Conservation (phyloP, 37 sponge, comb jelly and placozoan species). For the Halichondria panicea region DNA sequence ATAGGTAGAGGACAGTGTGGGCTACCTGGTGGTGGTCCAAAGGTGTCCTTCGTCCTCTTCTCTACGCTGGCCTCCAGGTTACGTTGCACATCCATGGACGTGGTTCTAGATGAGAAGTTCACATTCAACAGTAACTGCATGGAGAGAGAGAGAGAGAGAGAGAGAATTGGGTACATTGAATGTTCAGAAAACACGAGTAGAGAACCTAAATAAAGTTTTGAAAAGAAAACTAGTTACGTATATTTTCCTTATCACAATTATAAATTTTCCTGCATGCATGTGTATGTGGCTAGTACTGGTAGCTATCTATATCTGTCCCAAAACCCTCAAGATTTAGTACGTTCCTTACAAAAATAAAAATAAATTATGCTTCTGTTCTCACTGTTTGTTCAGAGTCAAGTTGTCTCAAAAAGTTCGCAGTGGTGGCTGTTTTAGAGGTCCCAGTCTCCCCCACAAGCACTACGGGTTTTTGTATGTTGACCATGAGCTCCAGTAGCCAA, state of each 20-base stretch:
- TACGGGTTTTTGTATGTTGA: constrained; percentile 79
- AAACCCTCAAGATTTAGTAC: no score
- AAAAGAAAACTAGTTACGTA: no score
- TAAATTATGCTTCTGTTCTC: constrained; percentile 21
- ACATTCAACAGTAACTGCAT: constrained; percentile 87
- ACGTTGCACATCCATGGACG: constrained; percentile 98
- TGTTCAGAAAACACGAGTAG: no score
- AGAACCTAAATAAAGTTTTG: no score
- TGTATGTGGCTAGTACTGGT: no score
- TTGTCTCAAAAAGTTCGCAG: constrained; percentile 83
- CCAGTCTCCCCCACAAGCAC: constrained; percentile 99
- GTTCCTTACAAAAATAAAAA: no score
- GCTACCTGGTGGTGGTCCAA: constrained; percentile 91
- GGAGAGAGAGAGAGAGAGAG: no score
- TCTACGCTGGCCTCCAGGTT: constrained; percentile 97
- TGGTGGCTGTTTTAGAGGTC: constrained; percentile 98
- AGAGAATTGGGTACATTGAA: no score
- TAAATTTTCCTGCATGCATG: no score
- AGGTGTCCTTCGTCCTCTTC: constrained; percentile 97
- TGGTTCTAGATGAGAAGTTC: constrained; percentile 97
- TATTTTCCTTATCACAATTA: no score
- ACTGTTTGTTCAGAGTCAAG: constrained; percentile 83
- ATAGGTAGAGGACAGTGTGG: not conserved
- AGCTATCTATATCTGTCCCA: no score
- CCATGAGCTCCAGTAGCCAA: constrained; percentile 97